phyloP scores from a whole-genome alignment of 2,888 invertebrate genomes.

The Mamestra brassicae region DNA sequence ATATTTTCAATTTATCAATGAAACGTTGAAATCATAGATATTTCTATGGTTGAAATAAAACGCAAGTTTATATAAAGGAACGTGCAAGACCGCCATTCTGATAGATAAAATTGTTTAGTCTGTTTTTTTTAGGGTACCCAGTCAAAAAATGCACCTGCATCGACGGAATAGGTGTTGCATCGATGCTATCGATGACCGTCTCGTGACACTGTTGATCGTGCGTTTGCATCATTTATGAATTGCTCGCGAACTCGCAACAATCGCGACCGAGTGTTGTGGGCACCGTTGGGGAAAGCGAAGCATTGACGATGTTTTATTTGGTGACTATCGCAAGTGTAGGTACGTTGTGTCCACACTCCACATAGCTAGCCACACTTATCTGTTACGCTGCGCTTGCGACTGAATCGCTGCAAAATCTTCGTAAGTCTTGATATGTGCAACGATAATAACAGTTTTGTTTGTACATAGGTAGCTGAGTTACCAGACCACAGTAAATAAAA shows the following conservation, averaged over 20 bases:
- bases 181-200: conserved; percentile 18
- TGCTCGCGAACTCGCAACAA: conserved; percentile 19
- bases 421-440: neutral
- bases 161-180: conserved; percentile 5
- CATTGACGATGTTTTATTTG: conserved; percentile 23
- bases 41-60: neutral
- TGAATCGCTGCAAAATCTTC: conserved; percentile 3
- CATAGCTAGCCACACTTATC: no score
- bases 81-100: neutral
- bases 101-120: conserved; percentile 11
- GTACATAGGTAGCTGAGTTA: neutral
- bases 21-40: neutral
- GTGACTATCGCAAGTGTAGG: conserved; percentile 1
- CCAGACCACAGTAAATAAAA: conserved; percentile 8
- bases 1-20: conserved; percentile 6
- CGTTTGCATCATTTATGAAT: conserved; percentile 33
- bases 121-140: no score
- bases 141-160: neutral
- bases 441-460: conserved; percentile 4
- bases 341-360: neutral
- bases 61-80: neutral
- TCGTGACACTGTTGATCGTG: neutral
- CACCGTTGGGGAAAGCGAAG: conserved; percentile 31
- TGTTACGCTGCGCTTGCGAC: conserved; percentile 6
- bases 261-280: neutral